Evolutionary conservation across 2,797 vertebrate genomes (phyloP).

Genomic region (Coluber constrictor): DNA sequence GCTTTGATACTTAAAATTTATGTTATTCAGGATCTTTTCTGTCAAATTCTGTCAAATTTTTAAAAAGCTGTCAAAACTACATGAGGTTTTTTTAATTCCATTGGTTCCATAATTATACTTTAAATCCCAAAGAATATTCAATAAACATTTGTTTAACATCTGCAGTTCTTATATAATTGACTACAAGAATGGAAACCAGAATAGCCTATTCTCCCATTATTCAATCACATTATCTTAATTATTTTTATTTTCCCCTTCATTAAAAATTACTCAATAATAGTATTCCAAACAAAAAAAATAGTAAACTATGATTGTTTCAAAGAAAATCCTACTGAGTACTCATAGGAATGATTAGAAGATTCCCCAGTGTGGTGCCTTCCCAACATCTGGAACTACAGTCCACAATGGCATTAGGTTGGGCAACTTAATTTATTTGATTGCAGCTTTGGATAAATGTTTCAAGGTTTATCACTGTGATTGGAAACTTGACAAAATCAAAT

Average conservation of each 20-base stretch:
- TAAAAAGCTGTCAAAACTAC: slow-evolving; percentile 4
- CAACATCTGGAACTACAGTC: no score
- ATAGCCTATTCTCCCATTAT: not conserved
- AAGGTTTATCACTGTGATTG: not conserved
- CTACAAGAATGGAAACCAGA: not conserved
- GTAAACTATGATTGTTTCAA: not conserved
- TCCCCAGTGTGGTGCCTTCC: no score
- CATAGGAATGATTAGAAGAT: no score
- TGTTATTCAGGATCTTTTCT: not conserved
- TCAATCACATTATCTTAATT: not conserved
- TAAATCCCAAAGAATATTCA: slow-evolving; percentile 17
- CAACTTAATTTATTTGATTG: not conserved
- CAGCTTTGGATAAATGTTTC: not conserved
- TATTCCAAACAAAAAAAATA: not conserved
- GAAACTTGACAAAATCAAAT: not conserved
- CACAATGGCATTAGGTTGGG: no score
- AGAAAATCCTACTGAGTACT: not conserved
- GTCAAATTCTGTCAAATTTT: slow-evolving; percentile 3
- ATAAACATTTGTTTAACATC: slow-evolving; percentile 16
- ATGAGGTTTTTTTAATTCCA: not conserved
- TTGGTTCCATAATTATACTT: slow-evolving; percentile 1
- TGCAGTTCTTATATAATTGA: not conserved
- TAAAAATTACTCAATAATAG: not conserved
- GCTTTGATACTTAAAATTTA: not conserved
- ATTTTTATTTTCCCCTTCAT: not conserved